Evolutionary conservation across 2,113 vertebrate genomes (phyloP).

Genomic region (Hoplias malabaricus): DNA sequence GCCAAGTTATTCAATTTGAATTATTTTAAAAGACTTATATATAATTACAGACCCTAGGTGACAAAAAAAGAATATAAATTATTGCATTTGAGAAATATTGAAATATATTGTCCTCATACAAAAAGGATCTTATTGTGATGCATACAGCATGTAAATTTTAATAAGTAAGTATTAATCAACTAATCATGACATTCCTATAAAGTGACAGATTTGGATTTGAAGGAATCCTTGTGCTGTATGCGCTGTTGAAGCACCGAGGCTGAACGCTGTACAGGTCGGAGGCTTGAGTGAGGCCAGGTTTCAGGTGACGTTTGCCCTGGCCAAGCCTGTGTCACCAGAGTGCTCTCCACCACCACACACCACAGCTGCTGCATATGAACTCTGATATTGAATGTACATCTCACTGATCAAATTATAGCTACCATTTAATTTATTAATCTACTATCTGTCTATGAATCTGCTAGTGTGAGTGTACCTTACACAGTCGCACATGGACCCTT

Average conservation of each 20-base stretch:
- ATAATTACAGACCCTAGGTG: too few relatives aligned
- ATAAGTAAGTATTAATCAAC: too few relatives aligned
- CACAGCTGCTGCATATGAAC: slow-evolving; percentile 46
- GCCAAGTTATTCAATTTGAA: too few relatives aligned
- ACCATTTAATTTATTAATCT: slow-evolving; percentile 47
- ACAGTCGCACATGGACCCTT: not conserved
- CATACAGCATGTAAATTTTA: too few relatives aligned
- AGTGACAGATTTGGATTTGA: too few relatives aligned
- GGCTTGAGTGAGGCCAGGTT: slow-evolving; percentile 35
- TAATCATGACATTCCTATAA: too few relatives aligned
- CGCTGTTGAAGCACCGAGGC: slow-evolving; percentile 1
- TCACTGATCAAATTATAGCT: slow-evolving; percentile 30
- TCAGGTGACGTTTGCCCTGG: slow-evolving; percentile 43
- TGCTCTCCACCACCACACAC: slow-evolving; percentile 27
- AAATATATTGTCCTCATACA: too few relatives aligned
- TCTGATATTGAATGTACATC: slow-evolving; percentile 39
- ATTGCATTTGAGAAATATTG: too few relatives aligned
- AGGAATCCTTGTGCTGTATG: too few relatives aligned
- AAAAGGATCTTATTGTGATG: too few relatives aligned
- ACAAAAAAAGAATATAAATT: too few relatives aligned
- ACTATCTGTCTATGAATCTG: slow-evolving; percentile 8
- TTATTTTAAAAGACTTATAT: too few relatives aligned
- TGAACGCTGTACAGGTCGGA: slow-evolving; percentile 24
- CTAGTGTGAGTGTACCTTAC: slow-evolving; percentile 24
- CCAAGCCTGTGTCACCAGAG: slow-evolving; percentile 41